Conservation (phyloP, 2,888 invertebrate species). For the Sinelater perroti region DNA sequence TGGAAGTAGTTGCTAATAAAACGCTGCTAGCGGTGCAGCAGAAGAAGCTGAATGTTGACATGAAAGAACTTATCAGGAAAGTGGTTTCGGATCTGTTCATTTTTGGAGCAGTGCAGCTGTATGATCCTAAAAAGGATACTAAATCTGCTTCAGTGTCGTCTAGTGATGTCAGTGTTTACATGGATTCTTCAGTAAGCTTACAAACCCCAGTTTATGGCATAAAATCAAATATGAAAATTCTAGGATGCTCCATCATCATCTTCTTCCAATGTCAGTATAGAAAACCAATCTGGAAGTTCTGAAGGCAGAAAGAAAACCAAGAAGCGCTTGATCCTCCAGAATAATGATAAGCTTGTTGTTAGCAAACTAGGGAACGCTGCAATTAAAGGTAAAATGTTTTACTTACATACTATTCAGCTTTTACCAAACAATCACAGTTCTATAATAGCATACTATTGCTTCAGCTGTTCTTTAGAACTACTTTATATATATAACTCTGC, state of each 20-base stretch:
- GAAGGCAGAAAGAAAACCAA: not conserved
- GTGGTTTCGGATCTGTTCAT: constrained; percentile 61
- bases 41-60: constrained; percentile 57
- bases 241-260: not conserved
- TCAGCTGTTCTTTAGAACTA: too few relatives aligned
- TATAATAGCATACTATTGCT: too few relatives aligned
- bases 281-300: not conserved
- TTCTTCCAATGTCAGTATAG: not conserved
- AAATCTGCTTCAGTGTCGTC: constrained; percentile 19
- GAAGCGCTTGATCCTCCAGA: constrained; percentile 46
- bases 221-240: not conserved
- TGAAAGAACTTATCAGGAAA: constrained; percentile 60
- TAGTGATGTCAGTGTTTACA: constrained; percentile 50
- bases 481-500: too few relatives aligned
- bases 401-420: too few relatives aligned
- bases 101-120: constrained; percentile 59
- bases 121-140: constrained; percentile 37
- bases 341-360: constrained; percentile 64
- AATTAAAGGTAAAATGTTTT: constrained; percentile 73
- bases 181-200: constrained; percentile 42
- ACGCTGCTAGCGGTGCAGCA: constrained; percentile 76
- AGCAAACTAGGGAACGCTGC: constrained; percentile 81
- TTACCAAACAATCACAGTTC: too few relatives aligned
- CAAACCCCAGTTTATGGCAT: not conserved
- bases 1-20: constrained; percentile 65